Evolutionary conservation across 2,888 invertebrate genomes (phyloP).

Genomic region (Nemoura dubitans): DNA sequence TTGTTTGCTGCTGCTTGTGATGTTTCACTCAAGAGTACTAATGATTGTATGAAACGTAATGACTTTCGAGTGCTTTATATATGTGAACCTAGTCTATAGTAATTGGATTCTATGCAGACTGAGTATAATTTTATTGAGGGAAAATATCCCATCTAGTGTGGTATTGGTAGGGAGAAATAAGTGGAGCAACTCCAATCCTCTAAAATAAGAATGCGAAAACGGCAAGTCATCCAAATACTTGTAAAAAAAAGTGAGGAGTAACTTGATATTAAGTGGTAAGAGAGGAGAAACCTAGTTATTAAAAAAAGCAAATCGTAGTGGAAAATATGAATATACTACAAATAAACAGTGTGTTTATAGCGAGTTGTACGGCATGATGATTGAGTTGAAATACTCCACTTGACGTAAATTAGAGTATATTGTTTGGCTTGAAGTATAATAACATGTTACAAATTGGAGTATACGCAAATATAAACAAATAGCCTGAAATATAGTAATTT

Average conservation of each 20-base stretch:
- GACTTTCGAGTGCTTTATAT: conserved; percentile 25
- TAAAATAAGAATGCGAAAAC: conserved; percentile 41
- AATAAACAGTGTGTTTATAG: background rate
- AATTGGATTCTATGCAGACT: conserved; percentile 33
- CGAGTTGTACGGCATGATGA: background rate
- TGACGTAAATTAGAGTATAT: background rate
- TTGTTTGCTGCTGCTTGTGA: background rate
- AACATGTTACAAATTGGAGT: background rate
- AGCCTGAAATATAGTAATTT: background rate
- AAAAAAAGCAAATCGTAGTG: conserved; percentile 31
- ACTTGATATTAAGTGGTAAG: conserved; percentile 28
- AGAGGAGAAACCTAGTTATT: conserved; percentile 43
- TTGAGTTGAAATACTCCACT: background rate
- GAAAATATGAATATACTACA: background rate
- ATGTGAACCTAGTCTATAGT: conserved; percentile 18
- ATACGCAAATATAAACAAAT: background rate
- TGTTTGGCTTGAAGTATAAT: background rate
- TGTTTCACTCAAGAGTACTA: conserved; percentile 25
- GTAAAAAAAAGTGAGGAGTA: conserved; percentile 28
- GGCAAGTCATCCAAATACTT: conserved; percentile 40
- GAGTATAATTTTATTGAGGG: conserved; percentile 37
- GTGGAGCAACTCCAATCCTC: conserved; percentile 39
- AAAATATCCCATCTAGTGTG: conserved; percentile 25
- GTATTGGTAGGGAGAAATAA: conserved; percentile 31
- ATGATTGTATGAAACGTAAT: conserved; percentile 30